phyloP scores from a whole-genome alignment of 2,888 invertebrate genomes.

The Tetranychus truncatus region DNA sequence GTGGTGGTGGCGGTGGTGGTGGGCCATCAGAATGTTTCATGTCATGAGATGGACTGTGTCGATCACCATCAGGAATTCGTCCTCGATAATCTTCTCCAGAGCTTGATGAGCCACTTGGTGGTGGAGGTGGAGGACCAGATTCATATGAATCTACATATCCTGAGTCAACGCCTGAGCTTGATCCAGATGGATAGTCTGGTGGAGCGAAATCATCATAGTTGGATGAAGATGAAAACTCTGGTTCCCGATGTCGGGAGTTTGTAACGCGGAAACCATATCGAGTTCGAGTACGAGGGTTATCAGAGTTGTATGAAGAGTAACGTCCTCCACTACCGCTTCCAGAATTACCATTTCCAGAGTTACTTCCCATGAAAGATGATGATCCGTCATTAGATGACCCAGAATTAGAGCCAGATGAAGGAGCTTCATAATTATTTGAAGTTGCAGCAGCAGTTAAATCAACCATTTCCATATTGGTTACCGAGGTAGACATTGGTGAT shows the following conservation, averaged over 20 bases:
- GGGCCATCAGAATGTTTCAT: not conserved
- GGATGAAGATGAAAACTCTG: not conserved
- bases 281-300: not conserved
- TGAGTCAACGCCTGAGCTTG: not conserved
- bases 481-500: not conserved
- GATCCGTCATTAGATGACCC: not conserved
- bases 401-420: not conserved
- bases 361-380: not conserved
- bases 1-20: not conserved
- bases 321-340: not conserved
- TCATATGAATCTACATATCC: not conserved
- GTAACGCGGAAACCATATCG: conserved; percentile 5
- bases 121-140: not conserved
- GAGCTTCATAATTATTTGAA: conserved; percentile 2
- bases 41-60: not conserved
- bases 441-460: not conserved
- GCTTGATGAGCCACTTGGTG: not conserved
- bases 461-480: not conserved
- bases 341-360: not conserved
- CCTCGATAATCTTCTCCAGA: conserved; percentile 3
- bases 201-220: not conserved
- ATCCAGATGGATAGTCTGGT: not conserved
- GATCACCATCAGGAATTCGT: not conserved
- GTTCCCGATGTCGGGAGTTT: not conserved
- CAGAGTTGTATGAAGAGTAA: not conserved